phyloP scores from a whole-genome alignment of 2,113 vertebrate species.

The Podarcis muralis region DNA sequence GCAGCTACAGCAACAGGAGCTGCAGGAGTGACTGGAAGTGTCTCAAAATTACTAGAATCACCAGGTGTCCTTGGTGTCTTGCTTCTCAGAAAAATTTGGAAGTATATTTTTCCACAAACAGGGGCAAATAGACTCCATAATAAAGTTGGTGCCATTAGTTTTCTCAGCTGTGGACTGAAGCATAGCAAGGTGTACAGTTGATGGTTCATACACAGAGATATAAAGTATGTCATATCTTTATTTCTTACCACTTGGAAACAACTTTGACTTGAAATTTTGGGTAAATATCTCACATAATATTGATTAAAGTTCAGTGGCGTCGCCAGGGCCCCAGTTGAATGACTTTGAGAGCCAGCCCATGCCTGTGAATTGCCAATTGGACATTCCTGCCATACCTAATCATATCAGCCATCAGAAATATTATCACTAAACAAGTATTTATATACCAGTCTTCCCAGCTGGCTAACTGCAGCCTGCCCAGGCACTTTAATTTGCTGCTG shows the following conservation, averaged over 20 bases:
- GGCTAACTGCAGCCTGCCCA: constrained; percentile 14
- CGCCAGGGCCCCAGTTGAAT: not conserved
- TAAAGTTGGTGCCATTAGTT: not conserved
- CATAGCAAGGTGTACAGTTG: too few relatives aligned
- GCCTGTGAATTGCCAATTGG: not conserved
- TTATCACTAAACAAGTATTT: constrained; percentile 33
- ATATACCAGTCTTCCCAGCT: constrained; percentile 9
- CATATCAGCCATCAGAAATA: constrained; percentile 54
- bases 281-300: not conserved
- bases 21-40: too few relatives aligned
- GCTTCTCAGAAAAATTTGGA: not conserved
- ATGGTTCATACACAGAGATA: not conserved
- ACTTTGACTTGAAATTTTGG: not conserved
- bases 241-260: not conserved
- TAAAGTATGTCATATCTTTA: not conserved
- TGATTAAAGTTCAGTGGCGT: not conserved
- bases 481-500: constrained; percentile 41
- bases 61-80: not conserved
- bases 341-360: not conserved
- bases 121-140: not conserved
- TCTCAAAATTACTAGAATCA: too few relatives aligned
- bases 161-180: not conserved
- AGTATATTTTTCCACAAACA: not conserved
- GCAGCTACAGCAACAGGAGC: too few relatives aligned
- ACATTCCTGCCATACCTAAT: not conserved